Evolutionary conservation across 2,888 invertebrate species (phyloP), one percentile per base, ranked within the genome.

Genomic region (Hetaerina titia): DNA sequence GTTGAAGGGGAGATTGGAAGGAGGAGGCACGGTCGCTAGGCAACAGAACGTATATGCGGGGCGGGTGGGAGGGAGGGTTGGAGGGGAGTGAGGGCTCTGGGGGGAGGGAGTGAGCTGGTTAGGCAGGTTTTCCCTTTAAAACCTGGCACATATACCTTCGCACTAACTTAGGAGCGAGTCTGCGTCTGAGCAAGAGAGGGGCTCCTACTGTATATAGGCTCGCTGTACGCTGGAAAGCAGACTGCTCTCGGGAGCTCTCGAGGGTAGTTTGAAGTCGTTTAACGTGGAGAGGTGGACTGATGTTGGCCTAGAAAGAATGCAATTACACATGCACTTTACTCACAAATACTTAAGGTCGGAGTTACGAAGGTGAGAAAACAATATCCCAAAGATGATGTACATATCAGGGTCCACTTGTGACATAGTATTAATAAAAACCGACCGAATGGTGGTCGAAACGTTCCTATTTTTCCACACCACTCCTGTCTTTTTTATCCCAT

Each of bases 41-140:
- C 81, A 81, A 81, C 81, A 81, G 81, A 25, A 81, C 25, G 25
- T 81, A 15, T n/a, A n/a, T n/a, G 22, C 81, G 25, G 31, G 9
- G 81, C 25, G 25, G 25, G 31, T 25, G 15, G 11, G 25, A 8
- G 22, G 11, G 15, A 15, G 31, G 81, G 81, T 31, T 31, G n/a
- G 31, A 15, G 25, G 15, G 81, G 31, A 31, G 81, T 13, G 31
- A 69, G 81, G 81, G 25, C 13, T 15, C 31, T 9, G 31, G 31
- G 81, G 22, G 81, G 22, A 13, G 81, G 81, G 31, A 31, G 81
- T 11, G 81, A 81, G 81, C 81, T 81, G 31, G 81, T 81, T 81
- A 11, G 81, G 81, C 81, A 81, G 81, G 81, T 81, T 81, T 81
- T 81, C 81, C 81, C 2, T 81, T 81, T 81, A 81, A 81, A 81